phyloP scores from a whole-genome alignment of 2,113 vertebrate species.

The Xerus inauris region DNA sequence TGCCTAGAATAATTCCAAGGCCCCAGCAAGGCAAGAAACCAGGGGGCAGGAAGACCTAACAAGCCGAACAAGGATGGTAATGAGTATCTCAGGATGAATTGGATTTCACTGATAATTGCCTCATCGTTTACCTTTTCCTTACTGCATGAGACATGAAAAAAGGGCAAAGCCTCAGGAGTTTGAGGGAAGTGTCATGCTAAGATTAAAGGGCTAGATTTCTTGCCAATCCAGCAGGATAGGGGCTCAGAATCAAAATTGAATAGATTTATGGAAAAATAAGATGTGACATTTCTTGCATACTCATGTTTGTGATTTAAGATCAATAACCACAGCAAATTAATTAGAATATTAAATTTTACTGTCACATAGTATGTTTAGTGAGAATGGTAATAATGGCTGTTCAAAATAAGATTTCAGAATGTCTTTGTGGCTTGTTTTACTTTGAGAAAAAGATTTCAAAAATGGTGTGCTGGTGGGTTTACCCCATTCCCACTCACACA shows the following conservation, averaged over 20 bases:
- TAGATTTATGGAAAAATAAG: constrained; percentile 8
- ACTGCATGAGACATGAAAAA: neutral
- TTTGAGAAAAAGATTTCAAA: neutral
- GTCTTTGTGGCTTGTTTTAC: neutral
- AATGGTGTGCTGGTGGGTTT: neutral
- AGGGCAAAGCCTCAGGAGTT: neutral
- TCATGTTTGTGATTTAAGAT: neutral
- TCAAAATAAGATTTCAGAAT: constrained; percentile 16
- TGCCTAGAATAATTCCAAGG: neutral
- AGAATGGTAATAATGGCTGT: neutral
- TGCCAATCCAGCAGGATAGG: neutral
- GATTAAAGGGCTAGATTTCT: neutral
- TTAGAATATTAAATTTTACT: constrained; percentile 2
- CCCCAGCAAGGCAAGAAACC: neutral
- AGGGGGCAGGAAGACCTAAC: neutral
- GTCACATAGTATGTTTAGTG: neutral
- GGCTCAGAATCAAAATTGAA: neutral
- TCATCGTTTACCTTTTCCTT: neutral
- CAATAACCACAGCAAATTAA: neutral
- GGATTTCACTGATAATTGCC: neutral
- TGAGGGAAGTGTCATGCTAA: neutral
- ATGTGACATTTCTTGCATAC: neutral
- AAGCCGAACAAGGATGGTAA: neutral
- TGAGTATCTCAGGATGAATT: neutral
- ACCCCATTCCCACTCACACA: neutral